A percentile compares a stretch with the other conserved stretches of the same genome.
Evolutionary conservation across 2,797 vertebrate species (phyloP).

Genomic region (Hydrocynus forskahlii): DNA sequence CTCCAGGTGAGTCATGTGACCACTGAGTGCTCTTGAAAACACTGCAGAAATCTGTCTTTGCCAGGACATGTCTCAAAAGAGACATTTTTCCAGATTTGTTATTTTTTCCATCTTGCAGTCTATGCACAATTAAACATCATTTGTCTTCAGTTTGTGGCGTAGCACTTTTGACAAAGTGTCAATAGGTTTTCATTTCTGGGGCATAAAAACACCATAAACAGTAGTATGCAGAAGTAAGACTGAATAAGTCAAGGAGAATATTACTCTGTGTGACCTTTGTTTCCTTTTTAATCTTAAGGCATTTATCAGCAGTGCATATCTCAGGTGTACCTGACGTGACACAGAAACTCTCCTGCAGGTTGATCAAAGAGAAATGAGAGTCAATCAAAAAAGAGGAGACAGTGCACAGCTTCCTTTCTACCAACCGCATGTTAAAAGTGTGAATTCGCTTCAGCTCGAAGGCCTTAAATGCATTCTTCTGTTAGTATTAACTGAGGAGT

Average conservation of each 20-base stretch:
- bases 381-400: neutral
- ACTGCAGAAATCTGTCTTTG: slow-evolving; percentile 6
- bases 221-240: neutral
- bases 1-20: slow-evolving; percentile 53
- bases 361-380: slow-evolving; percentile 10
- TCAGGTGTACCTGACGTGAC: neutral
- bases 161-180: neutral
- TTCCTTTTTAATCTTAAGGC: neutral
- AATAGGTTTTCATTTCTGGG: neutral
- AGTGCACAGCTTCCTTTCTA: slow-evolving; percentile 27
- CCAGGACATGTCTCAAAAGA: neutral
- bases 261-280: neutral
- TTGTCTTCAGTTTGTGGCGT: neutral
- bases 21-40: neutral
- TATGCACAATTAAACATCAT: neutral
- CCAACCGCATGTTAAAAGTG: neutral
- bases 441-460: neutral
- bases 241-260: neutral
- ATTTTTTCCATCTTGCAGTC: neutral
- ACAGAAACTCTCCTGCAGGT: neutral
- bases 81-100: neutral
- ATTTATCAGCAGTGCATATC: neutral
- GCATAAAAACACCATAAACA: neutral
- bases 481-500: neutral
- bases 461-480: neutral